Evolutionary conservation across 2,797 vertebrate genomes (phyloP).

Genomic region (Ptychadena robeensis): DNA sequence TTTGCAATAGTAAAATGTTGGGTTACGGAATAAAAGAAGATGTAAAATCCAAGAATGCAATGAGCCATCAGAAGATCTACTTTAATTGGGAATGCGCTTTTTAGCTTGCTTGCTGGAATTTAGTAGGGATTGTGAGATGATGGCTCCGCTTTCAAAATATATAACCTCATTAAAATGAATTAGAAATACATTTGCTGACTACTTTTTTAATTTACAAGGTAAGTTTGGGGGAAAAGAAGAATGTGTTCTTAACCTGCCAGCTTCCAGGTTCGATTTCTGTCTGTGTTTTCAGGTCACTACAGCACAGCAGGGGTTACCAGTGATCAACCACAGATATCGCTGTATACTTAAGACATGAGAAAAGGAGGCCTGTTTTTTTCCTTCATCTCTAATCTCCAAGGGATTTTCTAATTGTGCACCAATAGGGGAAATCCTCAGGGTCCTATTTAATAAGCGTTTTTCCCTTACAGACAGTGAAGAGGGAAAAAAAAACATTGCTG

Average conservation of each 20-base stretch:
- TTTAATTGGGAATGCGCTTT: background rate
- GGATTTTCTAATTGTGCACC: slow-evolving; percentile 61
- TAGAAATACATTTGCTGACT: background rate
- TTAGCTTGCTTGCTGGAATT: background rate
- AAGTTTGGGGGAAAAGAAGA: background rate
- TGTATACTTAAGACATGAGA: slow-evolving; percentile 54
- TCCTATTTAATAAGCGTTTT: slow-evolving; percentile 62
- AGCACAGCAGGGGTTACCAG: slow-evolving; percentile 54
- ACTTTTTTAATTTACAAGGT: slow-evolving; percentile 10
- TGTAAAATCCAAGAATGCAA: slow-evolving; percentile 21
- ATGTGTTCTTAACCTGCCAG: slow-evolving; percentile 28
- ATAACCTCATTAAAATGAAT: background rate
- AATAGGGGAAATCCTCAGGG: slow-evolving; percentile 62
- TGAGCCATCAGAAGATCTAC: slow-evolving; percentile 1
- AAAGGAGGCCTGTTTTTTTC: slow-evolving; percentile 58
- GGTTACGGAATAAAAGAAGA: slow-evolving; percentile 5
- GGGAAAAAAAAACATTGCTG: slow-evolving; percentile 54
- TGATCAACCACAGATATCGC: slow-evolving; percentile 51
- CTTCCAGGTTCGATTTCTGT: slow-evolving; percentile 27
- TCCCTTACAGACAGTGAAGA: slow-evolving; percentile 53
- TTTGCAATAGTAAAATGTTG: slow-evolving; percentile 27
- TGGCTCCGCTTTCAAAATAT: background rate
- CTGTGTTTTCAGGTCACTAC: slow-evolving; percentile 37
- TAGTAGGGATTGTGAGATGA: background rate
- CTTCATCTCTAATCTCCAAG: slow-evolving; percentile 59